phyloP scores from a whole-genome alignment of 2,113 vertebrate genomes.

The Passer domesticus region DNA sequence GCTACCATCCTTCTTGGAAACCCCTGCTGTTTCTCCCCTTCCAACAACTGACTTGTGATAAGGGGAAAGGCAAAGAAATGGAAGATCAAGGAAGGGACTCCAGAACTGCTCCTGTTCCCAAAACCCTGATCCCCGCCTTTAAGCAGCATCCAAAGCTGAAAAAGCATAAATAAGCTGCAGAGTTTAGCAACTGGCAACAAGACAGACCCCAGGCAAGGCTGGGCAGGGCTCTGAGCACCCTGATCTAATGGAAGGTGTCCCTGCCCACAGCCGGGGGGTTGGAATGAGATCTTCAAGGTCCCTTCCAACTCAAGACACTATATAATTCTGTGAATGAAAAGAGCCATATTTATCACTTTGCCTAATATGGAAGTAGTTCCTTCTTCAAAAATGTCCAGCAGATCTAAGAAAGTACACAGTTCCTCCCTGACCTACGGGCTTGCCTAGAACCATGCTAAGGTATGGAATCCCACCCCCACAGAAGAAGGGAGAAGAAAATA shows the following conservation, averaged over 20 bases:
- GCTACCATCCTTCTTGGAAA: neutral
- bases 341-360: neutral
- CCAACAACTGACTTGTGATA: neutral
- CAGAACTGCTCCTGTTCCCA: neutral
- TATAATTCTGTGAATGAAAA: neutral
- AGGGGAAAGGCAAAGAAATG: neutral
- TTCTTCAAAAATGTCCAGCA: neutral
- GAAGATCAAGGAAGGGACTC: neutral
- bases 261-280: fast-evolving
- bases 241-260: neutral
- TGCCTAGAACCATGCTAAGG: neutral
- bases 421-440: neutral
- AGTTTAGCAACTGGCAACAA: neutral
- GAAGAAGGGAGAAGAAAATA: neutral
- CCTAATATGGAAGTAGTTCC: neutral
- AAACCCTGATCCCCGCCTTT: neutral
- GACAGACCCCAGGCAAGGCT: neutral
- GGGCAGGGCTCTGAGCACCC: neutral
- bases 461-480: neutral
- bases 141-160: neutral
- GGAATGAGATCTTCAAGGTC: neutral
- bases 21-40: neutral
- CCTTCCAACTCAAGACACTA: neutral
- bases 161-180: neutral
- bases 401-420: neutral